A percentile compares a stretch with the other conserved stretches of the same genome.
Evolutionary conservation across 2,888 invertebrate species (phyloP).

Genomic region (Deilephila elpenor): DNA sequence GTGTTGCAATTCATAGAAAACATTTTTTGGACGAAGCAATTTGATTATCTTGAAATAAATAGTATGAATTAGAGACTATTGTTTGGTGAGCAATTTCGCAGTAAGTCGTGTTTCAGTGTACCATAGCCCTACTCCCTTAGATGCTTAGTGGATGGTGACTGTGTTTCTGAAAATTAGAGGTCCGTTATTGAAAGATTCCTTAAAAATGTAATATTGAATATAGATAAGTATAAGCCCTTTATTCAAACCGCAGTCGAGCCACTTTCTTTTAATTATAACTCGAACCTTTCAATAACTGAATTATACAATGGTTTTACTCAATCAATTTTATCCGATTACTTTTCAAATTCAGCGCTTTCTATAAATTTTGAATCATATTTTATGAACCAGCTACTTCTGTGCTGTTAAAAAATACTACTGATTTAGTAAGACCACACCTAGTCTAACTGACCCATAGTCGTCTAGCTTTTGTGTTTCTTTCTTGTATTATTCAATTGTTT

Average conservation of each 20-base stretch:
- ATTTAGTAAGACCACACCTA: constrained; percentile 38
- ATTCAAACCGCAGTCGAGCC: too few relatives aligned
- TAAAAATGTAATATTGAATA: neutral
- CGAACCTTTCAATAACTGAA: constrained; percentile 2
- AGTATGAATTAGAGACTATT: neutral
- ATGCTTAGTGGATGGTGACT: constrained; percentile 68
- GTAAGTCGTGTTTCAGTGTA: constrained; percentile 3
- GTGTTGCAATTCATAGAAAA: too few relatives aligned
- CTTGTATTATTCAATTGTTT: constrained; percentile 56
- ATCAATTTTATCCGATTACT: constrained; percentile 26
- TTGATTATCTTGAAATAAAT: neutral
- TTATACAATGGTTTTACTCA: constrained; percentile 35
- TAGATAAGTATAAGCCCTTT: neutral
- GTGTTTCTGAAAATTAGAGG: constrained; percentile 44
- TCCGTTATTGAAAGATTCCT: constrained; percentile 19
- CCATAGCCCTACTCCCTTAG: constrained; percentile 42
- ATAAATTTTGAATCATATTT: neutral
- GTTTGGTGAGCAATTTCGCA: neutral
- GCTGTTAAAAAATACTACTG: constrained; percentile 1
- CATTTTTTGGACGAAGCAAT: too few relatives aligned
- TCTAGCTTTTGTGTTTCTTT: constrained; percentile 33
- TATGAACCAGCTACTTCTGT: neutral
- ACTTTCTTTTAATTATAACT: neutral
- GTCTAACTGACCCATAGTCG: neutral
- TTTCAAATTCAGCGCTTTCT: neutral